These are phyloP conservation scores for Trichoplax adhaerens DNA, from an alignment of 37 sponge, comb jelly and placozoan species.

Conservation along the genomic window DNA sequence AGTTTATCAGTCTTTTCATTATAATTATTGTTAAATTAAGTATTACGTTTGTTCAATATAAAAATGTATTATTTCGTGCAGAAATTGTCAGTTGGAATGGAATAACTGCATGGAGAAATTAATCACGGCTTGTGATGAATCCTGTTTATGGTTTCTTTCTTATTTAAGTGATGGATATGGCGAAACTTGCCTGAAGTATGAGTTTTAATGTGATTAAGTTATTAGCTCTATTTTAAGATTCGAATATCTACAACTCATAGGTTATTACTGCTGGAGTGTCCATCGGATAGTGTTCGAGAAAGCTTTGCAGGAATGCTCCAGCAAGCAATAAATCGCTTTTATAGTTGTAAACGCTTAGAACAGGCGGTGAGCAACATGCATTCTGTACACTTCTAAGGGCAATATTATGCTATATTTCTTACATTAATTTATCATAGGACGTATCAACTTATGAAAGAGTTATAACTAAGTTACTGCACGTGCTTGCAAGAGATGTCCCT, in stretches of 20 bases:
- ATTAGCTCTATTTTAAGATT: not conserved
- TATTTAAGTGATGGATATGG: conserved; percentile 21
- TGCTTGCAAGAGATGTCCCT: too few relatives aligned
- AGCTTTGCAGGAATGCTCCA: conserved; percentile 25
- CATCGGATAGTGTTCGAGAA: conserved; percentile 37
- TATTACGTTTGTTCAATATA: too few relatives aligned
- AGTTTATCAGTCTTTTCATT: not conserved
- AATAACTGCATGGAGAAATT: conserved; percentile 17
- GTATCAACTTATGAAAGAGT: too few relatives aligned
- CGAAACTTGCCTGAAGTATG: conserved; percentile 34
- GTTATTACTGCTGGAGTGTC: conserved; percentile 53
- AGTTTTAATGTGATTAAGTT: not conserved
- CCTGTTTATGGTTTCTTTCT: conserved; percentile 49
- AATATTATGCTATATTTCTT: too few relatives aligned
- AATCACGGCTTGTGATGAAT: conserved; percentile 10
- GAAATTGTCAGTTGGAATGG: conserved; percentile 25
- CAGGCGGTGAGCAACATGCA: not conserved
- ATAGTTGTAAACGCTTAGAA: conserved; percentile 16
- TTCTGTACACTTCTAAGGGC: too few relatives aligned
- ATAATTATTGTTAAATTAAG: not conserved
- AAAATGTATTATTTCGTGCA: not conserved
- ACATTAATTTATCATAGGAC: too few relatives aligned
- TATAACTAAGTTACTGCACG: too few relatives aligned
- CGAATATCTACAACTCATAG: conserved; percentile 12
- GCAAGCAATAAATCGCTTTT: not conserved